Base-by-base conservation (phyloP, 2,888 invertebrate species). In the Drosophila engyochracea region DNA sequence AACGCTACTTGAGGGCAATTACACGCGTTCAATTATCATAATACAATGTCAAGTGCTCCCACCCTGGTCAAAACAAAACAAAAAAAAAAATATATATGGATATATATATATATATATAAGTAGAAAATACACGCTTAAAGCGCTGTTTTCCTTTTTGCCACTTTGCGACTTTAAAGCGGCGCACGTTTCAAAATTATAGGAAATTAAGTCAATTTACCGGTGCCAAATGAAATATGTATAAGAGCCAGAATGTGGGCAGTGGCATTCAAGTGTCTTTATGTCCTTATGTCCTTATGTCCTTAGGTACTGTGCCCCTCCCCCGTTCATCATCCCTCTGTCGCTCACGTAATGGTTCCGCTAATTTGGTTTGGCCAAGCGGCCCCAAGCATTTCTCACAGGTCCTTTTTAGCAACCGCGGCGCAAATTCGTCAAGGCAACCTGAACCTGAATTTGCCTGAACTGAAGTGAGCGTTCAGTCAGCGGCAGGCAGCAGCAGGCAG, bases 11-110 rank as follows among this genome's bases (percentile, higher is more conserved):
- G 80, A 79, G 87, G 90, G 83, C 91, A 91, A 91, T 91, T 92
- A 91, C 86, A 91, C 81, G 91, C 90, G 82, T 86, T 87, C 91
- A 90, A 91, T 91, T 91, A 87, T 90, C 81, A 85, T 91, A 90
- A 91, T 81, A 86, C 86, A 84, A 87, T 90, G 83, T 85, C 77
- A 78, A 77, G 84, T 74, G 60, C 47, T 59, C 37, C n/a, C 28
- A 19, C 35, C 5, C 2, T 4, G 16, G 0, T 5, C 19, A 28
- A 63, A 69, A 70, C 14, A 53, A 57, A 51, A 39, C 28, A 35
- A 59, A 47, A 51, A 61, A 47, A 44, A 3, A 28, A 3, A 28
- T 28, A 28, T 3, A 9, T 16, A 25, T 7, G 55, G 37, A 44
- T 19, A 28, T 25, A 39, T 31, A n/a, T 60, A 39, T 54, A 41